Base-by-base conservation (phyloP, 2,113 vertebrate species). In the Pelmatolapia mariae region DNA sequence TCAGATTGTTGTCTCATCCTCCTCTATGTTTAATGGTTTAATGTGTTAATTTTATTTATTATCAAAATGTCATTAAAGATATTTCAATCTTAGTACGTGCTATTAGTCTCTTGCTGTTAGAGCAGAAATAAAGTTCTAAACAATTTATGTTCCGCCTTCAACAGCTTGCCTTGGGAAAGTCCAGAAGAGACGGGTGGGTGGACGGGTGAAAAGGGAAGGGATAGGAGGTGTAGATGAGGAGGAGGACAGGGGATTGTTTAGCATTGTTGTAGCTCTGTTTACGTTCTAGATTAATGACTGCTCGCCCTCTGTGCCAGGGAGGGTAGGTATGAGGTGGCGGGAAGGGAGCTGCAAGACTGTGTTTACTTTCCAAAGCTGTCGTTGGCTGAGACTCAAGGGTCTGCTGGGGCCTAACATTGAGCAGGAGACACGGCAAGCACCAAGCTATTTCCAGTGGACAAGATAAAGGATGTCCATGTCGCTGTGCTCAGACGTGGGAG, bases 381-480 rank as follows among this genome's bases (percentile, higher is more conserved):
- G 9, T 52, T 54, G 6, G 63, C 19, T 8, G 78, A 81, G 31
- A 83, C 68, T 45, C 1, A 29, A 68, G 87, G 81, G 81, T 86
- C 78, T 56, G 71, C 66, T 8, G 61, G 80, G 81, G 83, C 80
- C 10, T 12, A 40, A 38, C 29, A 33, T 59, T 76, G 7, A 33
- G 79, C 63, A n/a, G 52, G 56, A 80, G 78, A 73, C 71, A 12
- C 19, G 5, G 31, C 6, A 16, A 78, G 59, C n/a, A 3, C 52
- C 19, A n/a, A 40, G 79, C 85, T 87, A 89, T 87, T 91, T 90
- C 78, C 85, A 92, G 84, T 31, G 81, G 80, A 90, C 89, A 63
- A 73, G 87, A 92, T 89, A 92, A 90, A 90, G 78, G 80, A 90
- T 85, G 81, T 86, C 63, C 16, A 1, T 13, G 86, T 85, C 10